phyloP scores from a whole-genome alignment of 2,888 invertebrate species.

The Lutraria lutraria region DNA sequence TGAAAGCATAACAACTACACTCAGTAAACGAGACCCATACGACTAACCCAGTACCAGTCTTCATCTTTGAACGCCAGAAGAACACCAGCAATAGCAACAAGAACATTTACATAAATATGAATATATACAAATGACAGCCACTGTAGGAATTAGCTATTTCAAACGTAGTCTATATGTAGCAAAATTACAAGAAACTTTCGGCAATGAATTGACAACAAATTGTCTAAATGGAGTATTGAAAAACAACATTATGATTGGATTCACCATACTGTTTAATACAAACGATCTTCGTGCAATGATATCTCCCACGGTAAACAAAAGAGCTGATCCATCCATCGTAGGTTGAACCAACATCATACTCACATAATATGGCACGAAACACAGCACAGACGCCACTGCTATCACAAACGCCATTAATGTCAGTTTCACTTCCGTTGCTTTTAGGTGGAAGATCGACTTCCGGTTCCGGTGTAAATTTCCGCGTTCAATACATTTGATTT shows the following conservation, averaged over 20 bases:
- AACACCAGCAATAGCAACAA: too few relatives aligned
- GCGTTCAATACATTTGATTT: too few relatives aligned
- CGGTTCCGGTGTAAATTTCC: not conserved
- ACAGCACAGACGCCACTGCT: not conserved
- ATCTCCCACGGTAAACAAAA: not conserved
- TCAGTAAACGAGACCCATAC: too few relatives aligned
- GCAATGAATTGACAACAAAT: not conserved
- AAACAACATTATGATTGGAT: conserved; percentile 18
- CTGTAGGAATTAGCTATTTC: too few relatives aligned
- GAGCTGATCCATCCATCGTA: not conserved
- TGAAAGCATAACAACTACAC: too few relatives aligned
- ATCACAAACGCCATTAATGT: conserved; percentile 3
- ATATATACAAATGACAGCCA: too few relatives aligned
- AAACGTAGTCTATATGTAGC: too few relatives aligned
- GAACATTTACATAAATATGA: too few relatives aligned
- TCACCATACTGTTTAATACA: not conserved
- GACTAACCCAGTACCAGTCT: too few relatives aligned
- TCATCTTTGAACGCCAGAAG: too few relatives aligned
- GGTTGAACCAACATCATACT: not conserved
- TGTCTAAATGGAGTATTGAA: conserved; percentile 3
- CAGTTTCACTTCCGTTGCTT: not conserved
- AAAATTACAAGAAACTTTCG: not conserved
- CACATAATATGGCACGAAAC: conserved; percentile 7
- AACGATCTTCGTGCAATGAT: conserved; percentile 3
- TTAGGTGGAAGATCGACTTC: not conserved